Percentiles rank a stretch among this genome's conserved stretches.
These are phyloP conservation scores for Drosophila oshimai DNA, from an alignment of 1,140 invertebrate species.

Conservation along the genomic window DNA sequence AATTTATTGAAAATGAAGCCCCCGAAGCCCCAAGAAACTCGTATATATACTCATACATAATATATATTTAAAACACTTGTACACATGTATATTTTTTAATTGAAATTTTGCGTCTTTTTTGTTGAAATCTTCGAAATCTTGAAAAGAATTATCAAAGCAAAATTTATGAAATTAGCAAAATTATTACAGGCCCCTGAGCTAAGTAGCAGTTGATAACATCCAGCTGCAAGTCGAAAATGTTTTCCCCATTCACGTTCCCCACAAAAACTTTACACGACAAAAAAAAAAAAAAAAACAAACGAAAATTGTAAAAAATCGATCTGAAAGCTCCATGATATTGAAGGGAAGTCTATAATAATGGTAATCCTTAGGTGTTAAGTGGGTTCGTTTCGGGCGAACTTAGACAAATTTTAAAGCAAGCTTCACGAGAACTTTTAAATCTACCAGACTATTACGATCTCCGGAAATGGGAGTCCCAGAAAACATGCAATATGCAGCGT, in stretches of 20 bases:
- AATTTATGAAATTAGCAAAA: conserved; percentile 55
- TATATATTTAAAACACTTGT: background rate
- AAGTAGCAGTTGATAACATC: conserved; percentile 24
- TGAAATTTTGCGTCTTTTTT: conserved; percentile 53
- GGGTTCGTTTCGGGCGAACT: conserved; percentile 31
- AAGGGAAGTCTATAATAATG: background rate
- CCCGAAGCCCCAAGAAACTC: background rate
- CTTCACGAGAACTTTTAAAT: conserved; percentile 1
- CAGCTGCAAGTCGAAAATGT: background rate
- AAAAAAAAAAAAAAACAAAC: background rate
- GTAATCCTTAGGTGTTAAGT: conserved; percentile 45
- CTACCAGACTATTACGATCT: background rate
- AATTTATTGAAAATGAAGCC: conserved; percentile 52
- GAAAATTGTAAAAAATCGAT: conserved; percentile 13
- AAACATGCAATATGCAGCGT: background rate
- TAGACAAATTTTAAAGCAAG: conserved; percentile 56
- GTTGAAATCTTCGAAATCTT: conserved; percentile 34
- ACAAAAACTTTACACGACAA: background rate
- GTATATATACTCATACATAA: conserved; percentile 5
- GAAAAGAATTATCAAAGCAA: conserved; percentile 14
- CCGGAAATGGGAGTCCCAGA: background rate
- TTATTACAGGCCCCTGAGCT: conserved; percentile 42
- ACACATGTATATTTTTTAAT: conserved; percentile 52
- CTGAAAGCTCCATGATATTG: conserved; percentile 11
- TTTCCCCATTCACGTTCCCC: conserved; percentile 22